Percentiles rank a stretch among this genome's conserved stretches.
phyloP scores from a whole-genome alignment of 2,113 vertebrate genomes.

The Garra rufa region DNA sequence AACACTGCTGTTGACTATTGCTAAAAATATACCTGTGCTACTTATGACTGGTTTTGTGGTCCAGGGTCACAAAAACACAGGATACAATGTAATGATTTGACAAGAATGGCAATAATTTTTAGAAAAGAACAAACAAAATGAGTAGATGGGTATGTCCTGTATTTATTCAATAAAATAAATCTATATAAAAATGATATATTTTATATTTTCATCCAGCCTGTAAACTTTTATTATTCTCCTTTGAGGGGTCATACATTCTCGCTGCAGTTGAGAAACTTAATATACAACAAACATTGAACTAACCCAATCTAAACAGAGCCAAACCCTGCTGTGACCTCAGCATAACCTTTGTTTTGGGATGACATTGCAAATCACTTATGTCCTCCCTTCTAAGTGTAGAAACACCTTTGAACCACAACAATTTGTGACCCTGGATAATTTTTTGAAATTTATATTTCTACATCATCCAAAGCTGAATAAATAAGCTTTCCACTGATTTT shows the following conservation, averaged over 20 bases:
- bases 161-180: neutral
- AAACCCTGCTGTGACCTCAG: neutral
- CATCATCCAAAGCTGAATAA: too few relatives aligned
- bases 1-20: too few relatives aligned
- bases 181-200: too few relatives aligned
- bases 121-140: too few relatives aligned
- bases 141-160: neutral
- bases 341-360: neutral
- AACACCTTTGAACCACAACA: neutral
- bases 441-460: too few relatives aligned
- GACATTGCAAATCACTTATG: neutral
- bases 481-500: too few relatives aligned
- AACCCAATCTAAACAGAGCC: neutral
- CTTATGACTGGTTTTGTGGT: too few relatives aligned
- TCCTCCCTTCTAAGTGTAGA: neutral
- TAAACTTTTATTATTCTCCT: neutral
- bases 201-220: too few relatives aligned
- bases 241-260: neutral
- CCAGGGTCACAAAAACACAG: too few relatives aligned
- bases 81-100: too few relatives aligned
- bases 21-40: too few relatives aligned
- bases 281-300: neutral
- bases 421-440: too few relatives aligned
- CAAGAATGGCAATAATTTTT: neutral
- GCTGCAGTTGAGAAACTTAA: neutral